Evolutionary conservation across 92 coral and sea anemone genomes (phyloP).

Genomic region (Virgularia gustaviana): DNA sequence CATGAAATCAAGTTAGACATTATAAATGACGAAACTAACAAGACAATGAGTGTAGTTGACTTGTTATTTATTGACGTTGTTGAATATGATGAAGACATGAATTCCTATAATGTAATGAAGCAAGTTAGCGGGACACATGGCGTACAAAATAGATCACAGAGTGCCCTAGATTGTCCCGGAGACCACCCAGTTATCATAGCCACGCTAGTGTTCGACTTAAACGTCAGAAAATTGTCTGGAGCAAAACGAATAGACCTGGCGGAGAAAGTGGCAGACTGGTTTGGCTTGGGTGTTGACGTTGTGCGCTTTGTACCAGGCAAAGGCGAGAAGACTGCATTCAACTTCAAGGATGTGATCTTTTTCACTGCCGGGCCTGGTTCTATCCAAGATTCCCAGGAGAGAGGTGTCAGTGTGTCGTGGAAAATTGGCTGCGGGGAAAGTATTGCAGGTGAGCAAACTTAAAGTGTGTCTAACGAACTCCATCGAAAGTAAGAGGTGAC

Average conservation of each 20-base stretch:
- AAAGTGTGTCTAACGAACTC: neutral
- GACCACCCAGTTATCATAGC: constrained; percentile 81
- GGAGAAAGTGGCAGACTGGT: constrained; percentile 70
- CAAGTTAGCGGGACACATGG: constrained; percentile 44
- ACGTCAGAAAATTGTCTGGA: constrained; percentile 71
- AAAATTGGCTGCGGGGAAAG: constrained; percentile 88
- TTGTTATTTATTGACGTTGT: constrained; percentile 61
- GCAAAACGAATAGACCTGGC: constrained; percentile 59
- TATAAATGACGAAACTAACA: constrained; percentile 34
- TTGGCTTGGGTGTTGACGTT: constrained; percentile 52
- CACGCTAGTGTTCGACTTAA: constrained; percentile 83
- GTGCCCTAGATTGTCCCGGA: constrained; percentile 49
- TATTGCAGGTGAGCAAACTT: constrained; percentile 60
- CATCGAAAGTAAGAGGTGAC: neutral
- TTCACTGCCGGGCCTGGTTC: constrained; percentile 97
- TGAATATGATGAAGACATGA: constrained; percentile 56
- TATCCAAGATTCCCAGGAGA: constrained; percentile 73
- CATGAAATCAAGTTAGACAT: constrained; percentile 60
- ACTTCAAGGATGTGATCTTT: constrained; percentile 80
- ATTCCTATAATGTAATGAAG: constrained; percentile 45
- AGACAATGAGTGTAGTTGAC: constrained; percentile 23
- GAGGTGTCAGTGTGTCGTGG: constrained; percentile 91
- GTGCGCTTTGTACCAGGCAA: constrained; percentile 83
- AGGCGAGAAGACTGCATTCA: constrained; percentile 88
- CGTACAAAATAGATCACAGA: constrained; percentile 8